A percentile compares a stretch with the other conserved stretches of the same genome.
These are phyloP conservation scores for Nesidiocoris tenuis DNA, from an alignment of 2,888 invertebrate genomes.

Conservation along the genomic window DNA sequence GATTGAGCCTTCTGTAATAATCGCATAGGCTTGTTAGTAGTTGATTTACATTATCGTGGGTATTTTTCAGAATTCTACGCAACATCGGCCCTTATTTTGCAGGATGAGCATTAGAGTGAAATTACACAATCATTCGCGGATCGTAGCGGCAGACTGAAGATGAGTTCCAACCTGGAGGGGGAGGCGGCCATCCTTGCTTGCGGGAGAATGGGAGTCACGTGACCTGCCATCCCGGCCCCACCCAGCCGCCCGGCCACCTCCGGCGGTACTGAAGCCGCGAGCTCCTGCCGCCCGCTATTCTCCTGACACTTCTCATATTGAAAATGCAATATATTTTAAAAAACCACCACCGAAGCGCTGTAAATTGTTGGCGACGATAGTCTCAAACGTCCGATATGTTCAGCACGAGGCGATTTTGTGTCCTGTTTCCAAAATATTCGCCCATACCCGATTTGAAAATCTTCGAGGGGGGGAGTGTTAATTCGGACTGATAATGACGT, in stretches of 20 bases:
- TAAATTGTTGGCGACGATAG: slow-evolving; percentile 14
- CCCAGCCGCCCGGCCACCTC: neutral
- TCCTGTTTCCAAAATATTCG: neutral
- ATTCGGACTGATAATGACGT: slow-evolving; percentile 39
- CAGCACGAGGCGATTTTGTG: neutral
- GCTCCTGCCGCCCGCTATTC: slow-evolving; percentile 45
- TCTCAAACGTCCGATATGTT: neutral
- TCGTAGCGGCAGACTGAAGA: too few relatives aligned
- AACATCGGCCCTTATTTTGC: too few relatives aligned
- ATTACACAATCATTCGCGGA: too few relatives aligned
- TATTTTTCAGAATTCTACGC: too few relatives aligned
- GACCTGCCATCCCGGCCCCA: slow-evolving; percentile 26
- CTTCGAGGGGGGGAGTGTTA: neutral
- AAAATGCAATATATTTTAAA: slow-evolving; percentile 50
- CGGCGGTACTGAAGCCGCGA: neutral
- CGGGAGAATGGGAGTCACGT: slow-evolving; percentile 3
- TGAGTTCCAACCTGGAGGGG: too few relatives aligned
- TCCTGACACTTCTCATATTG: slow-evolving; percentile 48
- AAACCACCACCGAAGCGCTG: slow-evolving; percentile 42
- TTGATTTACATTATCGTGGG: too few relatives aligned
- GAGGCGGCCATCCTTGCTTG: slow-evolving; percentile 6
- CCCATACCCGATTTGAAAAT: neutral
- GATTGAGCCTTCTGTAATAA: too few relatives aligned
- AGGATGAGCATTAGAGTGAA: too few relatives aligned
- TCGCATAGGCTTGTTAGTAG: too few relatives aligned